Conservation (phyloP, 2,797 vertebrate species). For the Rousettus madagascariensis region DNA sequence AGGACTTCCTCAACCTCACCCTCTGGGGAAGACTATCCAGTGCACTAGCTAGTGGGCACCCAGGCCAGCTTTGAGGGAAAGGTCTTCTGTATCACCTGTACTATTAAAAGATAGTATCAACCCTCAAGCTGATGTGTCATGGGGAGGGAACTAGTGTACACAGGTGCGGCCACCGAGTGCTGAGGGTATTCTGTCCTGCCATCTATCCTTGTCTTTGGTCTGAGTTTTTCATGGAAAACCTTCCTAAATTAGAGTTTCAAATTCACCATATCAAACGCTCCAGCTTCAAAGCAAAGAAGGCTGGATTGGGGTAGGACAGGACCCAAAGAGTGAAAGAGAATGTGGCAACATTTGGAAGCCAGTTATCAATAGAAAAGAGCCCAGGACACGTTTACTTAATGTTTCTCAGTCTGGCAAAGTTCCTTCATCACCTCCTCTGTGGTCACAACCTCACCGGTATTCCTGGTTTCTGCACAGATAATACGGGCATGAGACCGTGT, state of each 20-base stretch:
- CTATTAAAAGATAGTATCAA: neutral
- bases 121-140: neutral
- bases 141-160: neutral
- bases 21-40: neutral
- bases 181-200: neutral
- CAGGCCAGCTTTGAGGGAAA: neutral
- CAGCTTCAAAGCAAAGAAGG: neutral
- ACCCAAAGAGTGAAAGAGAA: neutral
- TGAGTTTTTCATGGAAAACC: neutral
- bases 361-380: neutral
- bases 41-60: neutral
- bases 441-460: rapidly evolving
- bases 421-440: neutral
- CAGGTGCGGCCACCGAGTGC: neutral
- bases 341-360: neutral
- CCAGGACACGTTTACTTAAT: neutral
- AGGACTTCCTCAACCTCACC: neutral
- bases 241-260: neutral
- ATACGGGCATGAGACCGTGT: neutral
- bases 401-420: neutral
- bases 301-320: neutral
- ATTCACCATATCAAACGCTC: neutral
- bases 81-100: neutral
- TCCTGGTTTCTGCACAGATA: neutral
- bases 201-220: neutral